A percentile compares a stretch with the other conserved stretches of the same genome.
Evolutionary conservation across 2,113 vertebrate species (phyloP).

Genomic region (Callopanchax toddi): DNA sequence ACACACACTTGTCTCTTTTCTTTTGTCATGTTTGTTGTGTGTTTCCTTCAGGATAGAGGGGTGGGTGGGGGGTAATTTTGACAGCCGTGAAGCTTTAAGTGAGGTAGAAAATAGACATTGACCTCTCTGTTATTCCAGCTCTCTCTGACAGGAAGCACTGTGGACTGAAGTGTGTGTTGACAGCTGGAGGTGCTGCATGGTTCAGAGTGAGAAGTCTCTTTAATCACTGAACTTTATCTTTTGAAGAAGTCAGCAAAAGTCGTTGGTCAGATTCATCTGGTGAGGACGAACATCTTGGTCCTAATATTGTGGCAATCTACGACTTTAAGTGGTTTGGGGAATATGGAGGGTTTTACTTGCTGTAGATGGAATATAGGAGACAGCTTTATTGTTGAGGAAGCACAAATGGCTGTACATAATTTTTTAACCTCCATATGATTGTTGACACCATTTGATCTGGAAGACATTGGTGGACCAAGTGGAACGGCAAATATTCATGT

Average conservation of each 20-base stretch:
- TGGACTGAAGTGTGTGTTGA: constrained; percentile 37
- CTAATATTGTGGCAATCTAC: background rate
- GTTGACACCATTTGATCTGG: no score
- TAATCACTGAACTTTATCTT: background rate
- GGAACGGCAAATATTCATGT: no score
- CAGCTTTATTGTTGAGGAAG: no score
- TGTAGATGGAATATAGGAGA: no score
- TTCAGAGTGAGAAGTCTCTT: background rate
- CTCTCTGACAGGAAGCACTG: constrained; percentile 38
- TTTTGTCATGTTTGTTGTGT: constrained; percentile 40
- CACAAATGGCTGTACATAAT: no score
- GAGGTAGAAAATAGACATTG: constrained; percentile 82
- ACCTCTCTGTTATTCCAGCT: constrained; percentile 73
- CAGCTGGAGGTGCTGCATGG: constrained; percentile 15
- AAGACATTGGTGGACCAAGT: no score
- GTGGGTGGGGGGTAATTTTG: constrained; percentile 59
- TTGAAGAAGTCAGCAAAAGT: background rate
- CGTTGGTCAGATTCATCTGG: background rate
- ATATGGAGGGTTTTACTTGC: no score
- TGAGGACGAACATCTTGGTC: background rate
- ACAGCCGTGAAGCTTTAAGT: constrained; percentile 71
- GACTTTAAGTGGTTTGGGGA: no score
- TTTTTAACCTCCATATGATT: no score
- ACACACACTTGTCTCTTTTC: constrained; percentile 10
- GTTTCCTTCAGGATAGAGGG: constrained; percentile 52